Conservation (phyloP, 2,113 vertebrate genomes). For the Nanorana parkeri region DNA sequence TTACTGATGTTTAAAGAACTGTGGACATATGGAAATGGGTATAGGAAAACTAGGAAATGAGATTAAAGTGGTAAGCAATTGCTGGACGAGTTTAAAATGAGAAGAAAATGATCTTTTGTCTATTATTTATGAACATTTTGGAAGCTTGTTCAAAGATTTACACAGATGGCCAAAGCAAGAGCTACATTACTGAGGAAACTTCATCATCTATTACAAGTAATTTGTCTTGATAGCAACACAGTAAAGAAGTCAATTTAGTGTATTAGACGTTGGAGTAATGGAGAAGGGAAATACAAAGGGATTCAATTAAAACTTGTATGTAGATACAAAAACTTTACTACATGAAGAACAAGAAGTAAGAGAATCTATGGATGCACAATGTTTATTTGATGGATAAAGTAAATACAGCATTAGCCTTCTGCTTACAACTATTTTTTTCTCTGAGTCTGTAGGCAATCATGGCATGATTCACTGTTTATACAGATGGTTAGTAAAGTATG, state of each 20-base stretch:
- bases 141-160: constrained; percentile 30
- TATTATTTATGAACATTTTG: constrained; percentile 39
- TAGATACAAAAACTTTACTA: not conserved
- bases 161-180: constrained; percentile 9
- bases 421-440: too few species aligned
- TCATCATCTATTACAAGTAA: constrained; percentile 25
- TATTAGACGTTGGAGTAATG: not conserved
- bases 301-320: not conserved
- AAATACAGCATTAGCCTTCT: too few species aligned
- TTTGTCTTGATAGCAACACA: constrained; percentile 1
- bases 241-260: not conserved
- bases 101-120: constrained; percentile 22
- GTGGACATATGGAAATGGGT: constrained; percentile 26
- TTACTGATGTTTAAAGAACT: constrained; percentile 4
- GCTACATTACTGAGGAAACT: constrained; percentile 8
- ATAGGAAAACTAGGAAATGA: constrained; percentile 19
- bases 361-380: too few species aligned
- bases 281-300: not conserved
- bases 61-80: constrained; percentile 35
- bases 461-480: too few species aligned
- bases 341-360: too few species aligned
- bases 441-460: too few species aligned
- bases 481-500: too few species aligned
- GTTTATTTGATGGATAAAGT: too few species aligned
- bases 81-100: constrained; percentile 29